phyloP scores from a whole-genome alignment of 2,797 vertebrate genomes.

The Parauchenoglanis punctatus region DNA sequence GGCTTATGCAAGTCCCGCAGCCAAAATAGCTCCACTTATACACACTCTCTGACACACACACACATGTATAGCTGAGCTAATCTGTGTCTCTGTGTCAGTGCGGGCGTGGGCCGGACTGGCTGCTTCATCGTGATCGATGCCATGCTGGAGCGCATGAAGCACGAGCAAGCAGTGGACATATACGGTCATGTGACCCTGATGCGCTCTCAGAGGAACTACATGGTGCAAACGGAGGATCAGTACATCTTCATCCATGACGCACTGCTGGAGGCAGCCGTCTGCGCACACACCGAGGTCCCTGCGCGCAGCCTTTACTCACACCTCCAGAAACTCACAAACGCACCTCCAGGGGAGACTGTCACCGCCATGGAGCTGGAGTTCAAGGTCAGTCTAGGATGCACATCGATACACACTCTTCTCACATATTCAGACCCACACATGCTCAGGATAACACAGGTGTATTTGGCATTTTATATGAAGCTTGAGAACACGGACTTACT shows the following conservation, averaged over 20 bases:
- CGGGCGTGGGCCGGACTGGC: slow-evolving; percentile 90
- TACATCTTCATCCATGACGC: slow-evolving; percentile 96
- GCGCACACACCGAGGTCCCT: slow-evolving; percentile 89
- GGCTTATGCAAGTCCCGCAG: background rate
- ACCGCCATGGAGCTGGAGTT: slow-evolving; percentile 95
- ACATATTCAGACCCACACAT: background rate
- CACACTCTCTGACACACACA: background rate
- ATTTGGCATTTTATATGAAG: background rate
- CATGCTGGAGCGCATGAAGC: slow-evolving; percentile 96
- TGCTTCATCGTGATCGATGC: slow-evolving; percentile 95
- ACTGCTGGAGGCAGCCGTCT: slow-evolving; percentile 87
- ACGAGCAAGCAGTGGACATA: slow-evolving; percentile 93
- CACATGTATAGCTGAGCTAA: slow-evolving; percentile 12
- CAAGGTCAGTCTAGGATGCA: slow-evolving; percentile 77
- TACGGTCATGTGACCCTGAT: slow-evolving; percentile 96
- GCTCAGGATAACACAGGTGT: background rate
- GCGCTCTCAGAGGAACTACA: slow-evolving; percentile 96
- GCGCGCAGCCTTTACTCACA: slow-evolving; percentile 90
- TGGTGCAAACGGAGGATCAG: slow-evolving; percentile 98
- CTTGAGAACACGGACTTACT: background rate
- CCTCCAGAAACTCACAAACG: slow-evolving; percentile 92
- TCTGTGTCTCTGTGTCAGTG: slow-evolving; percentile 67
- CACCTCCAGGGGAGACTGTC: slow-evolving; percentile 83
- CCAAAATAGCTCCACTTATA: background rate
- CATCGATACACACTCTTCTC: background rate